Percentiles rank a stretch among this genome's conserved stretches.
Evolutionary conservation across 2,797 vertebrate genomes (phyloP).

Genomic region (Microchirus variegatus): DNA sequence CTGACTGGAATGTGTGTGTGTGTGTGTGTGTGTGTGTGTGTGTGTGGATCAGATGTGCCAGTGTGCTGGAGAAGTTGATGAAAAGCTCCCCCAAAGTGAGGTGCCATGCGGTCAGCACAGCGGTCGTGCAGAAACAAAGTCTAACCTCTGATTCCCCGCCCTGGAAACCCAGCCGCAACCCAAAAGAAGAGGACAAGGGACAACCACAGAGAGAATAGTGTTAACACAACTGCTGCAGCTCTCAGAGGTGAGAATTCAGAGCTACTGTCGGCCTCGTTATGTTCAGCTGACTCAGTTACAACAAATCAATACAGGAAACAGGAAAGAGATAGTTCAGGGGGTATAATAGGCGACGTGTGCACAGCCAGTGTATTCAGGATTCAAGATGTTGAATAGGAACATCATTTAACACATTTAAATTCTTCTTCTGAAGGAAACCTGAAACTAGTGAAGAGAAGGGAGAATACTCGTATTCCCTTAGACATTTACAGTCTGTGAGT

Average conservation of each 20-base stretch:
- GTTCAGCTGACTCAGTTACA: too few species aligned
- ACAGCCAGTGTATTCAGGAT: too few species aligned
- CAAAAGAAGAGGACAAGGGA: conserved; percentile 85
- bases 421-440: too few species aligned
- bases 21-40: conserved; percentile 2
- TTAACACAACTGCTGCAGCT: conserved; percentile 74
- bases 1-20: conserved; percentile 27
- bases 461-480: too few species aligned
- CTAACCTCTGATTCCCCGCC: conserved; percentile 95
- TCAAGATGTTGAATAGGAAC: too few species aligned
- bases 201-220: conserved; percentile 79
- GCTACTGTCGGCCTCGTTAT: neutral
- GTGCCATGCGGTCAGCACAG: conserved; percentile 88
- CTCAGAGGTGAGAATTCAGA: conserved; percentile 32
- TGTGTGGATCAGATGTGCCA: conserved; percentile 74
- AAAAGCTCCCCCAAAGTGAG: conserved; percentile 82
- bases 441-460: too few species aligned
- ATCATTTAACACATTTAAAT: too few species aligned
- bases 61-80: conserved; percentile 86
- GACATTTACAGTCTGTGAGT: too few species aligned
- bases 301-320: too few species aligned
- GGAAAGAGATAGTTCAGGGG: too few species aligned
- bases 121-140: conserved; percentile 86
- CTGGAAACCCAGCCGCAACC: conserved; percentile 84
- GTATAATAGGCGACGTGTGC: too few species aligned